Evolutionary conservation across 2,797 vertebrate genomes (phyloP), one percentile per base, ranked within the genome.

Genomic region (Petrocephalus sullivani): DNA sequence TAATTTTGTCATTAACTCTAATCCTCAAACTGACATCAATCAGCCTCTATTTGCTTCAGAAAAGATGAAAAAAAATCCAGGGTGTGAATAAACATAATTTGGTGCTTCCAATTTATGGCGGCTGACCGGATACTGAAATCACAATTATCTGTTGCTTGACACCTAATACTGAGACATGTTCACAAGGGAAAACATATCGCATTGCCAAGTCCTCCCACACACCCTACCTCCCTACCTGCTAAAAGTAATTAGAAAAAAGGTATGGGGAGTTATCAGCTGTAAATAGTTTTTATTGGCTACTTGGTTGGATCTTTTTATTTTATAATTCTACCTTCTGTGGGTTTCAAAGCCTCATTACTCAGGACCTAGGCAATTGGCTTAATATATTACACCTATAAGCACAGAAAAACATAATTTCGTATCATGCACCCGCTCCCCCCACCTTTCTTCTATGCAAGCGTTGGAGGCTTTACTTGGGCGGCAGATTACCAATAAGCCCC

Each of bases 1-100:
- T 46, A 78, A 78, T 78, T 78, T 78, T 78, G 5, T 78, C 37
- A 78, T 78, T 78, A 78, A 78, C 61, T 67, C 10, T 67, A 78
- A 78, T 78, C 4, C 4, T 78, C 37, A 19, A 75, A 46, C 71
- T 78, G 37, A 46, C 37, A 46, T 78, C 71, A 78, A 78, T 78
- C 37, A 78, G 33, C 37, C 16, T n/a, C 19, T 78, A n/a, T 46
- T 78, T 23, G 6, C 37, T 8, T 78, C 71, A 7, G 71, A 78
- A 46, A 78, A 78, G 71, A 41, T 78, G 37, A 78, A 78, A 37
- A 78, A 78, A 41, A 78, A 78, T 78, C 37, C 33, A 41, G 37
- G 71, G 37, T 78, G 71, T 37, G 71, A 78, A 78, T 46, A 78
- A 19, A 78, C 37, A 78, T 19, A 46, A 78, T 46, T 78, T 78